These are phyloP conservation scores for Mustelus asterias DNA, from an alignment of 2,113 vertebrate genomes.

Conservation along the genomic window DNA sequence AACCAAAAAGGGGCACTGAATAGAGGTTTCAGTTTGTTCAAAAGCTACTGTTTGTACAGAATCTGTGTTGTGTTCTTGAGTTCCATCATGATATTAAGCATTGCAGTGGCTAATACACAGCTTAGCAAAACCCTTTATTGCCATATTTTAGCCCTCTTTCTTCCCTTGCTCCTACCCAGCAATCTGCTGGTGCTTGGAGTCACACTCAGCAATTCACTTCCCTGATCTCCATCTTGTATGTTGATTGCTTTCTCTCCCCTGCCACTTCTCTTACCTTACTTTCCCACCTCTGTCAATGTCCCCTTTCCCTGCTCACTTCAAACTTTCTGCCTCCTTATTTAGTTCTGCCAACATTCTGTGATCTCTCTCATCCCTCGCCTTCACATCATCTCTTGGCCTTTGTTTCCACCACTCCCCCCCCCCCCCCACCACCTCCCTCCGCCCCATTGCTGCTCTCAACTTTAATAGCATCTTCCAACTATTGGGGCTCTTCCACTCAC, in stretches of 20 bases:
- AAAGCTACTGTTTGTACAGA: not conserved
- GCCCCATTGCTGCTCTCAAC: not conserved
- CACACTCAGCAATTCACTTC: not conserved
- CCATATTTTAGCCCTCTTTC: not conserved
- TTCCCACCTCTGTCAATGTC: not conserved
- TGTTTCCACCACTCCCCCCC: not conserved
- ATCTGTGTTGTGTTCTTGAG: not conserved
- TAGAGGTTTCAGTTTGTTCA: not conserved
- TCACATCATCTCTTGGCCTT: not conserved
- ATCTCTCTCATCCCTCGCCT: not conserved
- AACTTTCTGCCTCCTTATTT: not conserved
- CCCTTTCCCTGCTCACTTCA: not conserved
- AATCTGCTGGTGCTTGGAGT: not conserved
- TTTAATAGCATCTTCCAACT: not conserved
- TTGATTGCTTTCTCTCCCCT: not conserved
- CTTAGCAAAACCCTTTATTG: not conserved
- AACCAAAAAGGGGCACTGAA: not conserved
- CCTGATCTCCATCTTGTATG: not conserved
- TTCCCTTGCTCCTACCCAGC: not conserved
- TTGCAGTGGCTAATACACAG: not conserved
- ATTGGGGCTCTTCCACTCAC: not conserved
- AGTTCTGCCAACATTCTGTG: not conserved
- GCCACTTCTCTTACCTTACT: not conserved
- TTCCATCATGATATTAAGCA: not conserved
- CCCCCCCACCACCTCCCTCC: not conserved